Evolutionary conservation across 2,797 vertebrate genomes (phyloP), one percentile per base, ranked within the genome.

Genomic region (Hylomyscus alleni): DNA sequence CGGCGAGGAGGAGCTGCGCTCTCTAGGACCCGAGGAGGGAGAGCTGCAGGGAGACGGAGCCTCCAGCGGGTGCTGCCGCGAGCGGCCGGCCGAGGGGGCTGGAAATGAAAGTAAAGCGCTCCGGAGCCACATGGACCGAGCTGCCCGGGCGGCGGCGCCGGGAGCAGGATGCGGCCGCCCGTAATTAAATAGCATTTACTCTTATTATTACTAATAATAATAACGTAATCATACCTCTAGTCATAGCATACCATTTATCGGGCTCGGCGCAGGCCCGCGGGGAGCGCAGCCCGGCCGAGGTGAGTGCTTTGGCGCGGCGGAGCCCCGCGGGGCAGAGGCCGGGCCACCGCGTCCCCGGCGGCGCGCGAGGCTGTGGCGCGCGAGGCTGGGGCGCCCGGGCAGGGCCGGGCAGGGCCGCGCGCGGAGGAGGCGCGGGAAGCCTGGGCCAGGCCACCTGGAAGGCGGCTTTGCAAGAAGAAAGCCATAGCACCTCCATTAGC

Each of bases 221-320:
- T 99, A 98, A 99, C 98, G 98, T 99, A 99, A 99, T 99, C 98
- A 99, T 99, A 98, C 97, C 97, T 98, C 96, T 99, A 99, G 98
- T 98, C 98, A 98, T 99, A 98, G 96, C 97, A 98, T 98, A 99
- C 95, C 94, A 99, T 98, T 99, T 98, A 99, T 98, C 98, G 97
- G 98, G 97, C 98, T 98, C 98, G 98, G 98, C 98, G 98, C 98
- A 88, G 98, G 44, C 97, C 98, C 98, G 95, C 98, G 97, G 97
- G 98, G 91, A 98, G 98, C 90, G 96, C 98, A 97, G 97, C 97
- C 98, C 94, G 98, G 97, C 96, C 97, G 98, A 98, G 98, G 98
- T 99, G 98, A 99, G 98, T 98, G 98, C 95, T 94, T 56, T 10
- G 76, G 94, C 82, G 95, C 93, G 92, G 95, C 80, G 24, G 69